phyloP scores from a whole-genome alignment of 37 sponge, comb jelly and placozoan species.

The Beroe forskalii region DNA sequence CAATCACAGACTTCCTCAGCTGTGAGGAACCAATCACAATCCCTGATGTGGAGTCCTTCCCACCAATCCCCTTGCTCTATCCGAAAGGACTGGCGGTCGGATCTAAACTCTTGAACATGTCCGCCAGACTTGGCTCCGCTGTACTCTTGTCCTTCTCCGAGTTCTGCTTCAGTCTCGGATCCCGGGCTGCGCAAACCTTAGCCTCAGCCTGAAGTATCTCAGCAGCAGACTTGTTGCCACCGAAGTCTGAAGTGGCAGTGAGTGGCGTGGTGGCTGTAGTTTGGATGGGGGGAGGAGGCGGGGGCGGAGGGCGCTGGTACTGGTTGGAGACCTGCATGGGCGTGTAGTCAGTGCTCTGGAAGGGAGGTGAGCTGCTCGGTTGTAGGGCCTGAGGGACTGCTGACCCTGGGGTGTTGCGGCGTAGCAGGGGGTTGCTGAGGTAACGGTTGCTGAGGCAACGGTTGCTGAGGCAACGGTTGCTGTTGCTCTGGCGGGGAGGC shows the following conservation, averaged over 20 bases:
- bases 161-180: constrained; percentile 27
- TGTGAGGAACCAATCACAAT: no score
- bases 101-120: constrained; percentile 64
- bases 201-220: neutral
- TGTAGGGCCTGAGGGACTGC: neutral
- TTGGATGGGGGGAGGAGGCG: constrained; percentile 26
- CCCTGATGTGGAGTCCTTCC: no score
- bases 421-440: neutral
- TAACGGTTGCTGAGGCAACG: neutral
- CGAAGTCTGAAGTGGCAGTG: neutral
- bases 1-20: no score
- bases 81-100: constrained; percentile 60
- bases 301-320: constrained; percentile 44
- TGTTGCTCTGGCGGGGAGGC: neutral
- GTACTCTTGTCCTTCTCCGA: constrained; percentile 24
- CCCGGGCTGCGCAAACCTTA: constrained; percentile 32
- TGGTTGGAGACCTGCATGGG: neutral
- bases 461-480: neutral
- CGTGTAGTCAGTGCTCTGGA: constrained; percentile 11
- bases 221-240: constrained; percentile 8
- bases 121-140: constrained; percentile 18
- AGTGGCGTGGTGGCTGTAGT: neutral
- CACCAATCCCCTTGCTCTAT: neutral
- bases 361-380: neutral
- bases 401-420: neutral